Base-by-base conservation (phyloP, 37 sponge, comb jelly and placozoan species). In the Crambe crambe region DNA sequence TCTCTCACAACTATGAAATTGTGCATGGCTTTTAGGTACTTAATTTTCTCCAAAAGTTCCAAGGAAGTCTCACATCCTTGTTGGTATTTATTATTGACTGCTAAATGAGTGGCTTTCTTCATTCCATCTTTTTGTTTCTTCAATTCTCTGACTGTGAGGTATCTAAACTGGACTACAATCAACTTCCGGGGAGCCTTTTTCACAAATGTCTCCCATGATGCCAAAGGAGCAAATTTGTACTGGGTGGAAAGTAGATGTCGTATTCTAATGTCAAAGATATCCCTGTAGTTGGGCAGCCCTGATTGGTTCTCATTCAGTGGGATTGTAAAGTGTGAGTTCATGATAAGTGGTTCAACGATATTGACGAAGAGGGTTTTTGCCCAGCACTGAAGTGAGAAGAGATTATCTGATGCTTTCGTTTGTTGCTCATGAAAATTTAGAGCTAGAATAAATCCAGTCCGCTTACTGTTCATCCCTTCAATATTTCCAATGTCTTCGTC, bases 311-410 rank as follows among this genome's bases (percentile, higher is more conserved):
- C n/a, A 42, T 42, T 42, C 30, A 83, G 15, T 18, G 66, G 66
- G 31, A 65, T 8, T 31, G 15, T 9, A 31, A 81, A 61, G 29
- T 42, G 27, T 1, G 78, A 76, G 22, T 77, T 44, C 2, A 10
- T 3, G 5, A 74, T 29, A 34, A 37, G 57, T 10, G 89, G 89
- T 31, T 83, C 74, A 25, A 89, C 80, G 2, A 89, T 68, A 18
- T 63, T 37, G 25, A 83, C 32, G 32, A 65, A 65, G 23, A 77
- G 42, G 23, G 79, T 68, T 2, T 47, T 67, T 8, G 89, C 89
- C 89, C 89, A 89, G 41, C 85, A 89, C 63, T 89, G 89, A 9
- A 89, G 74, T n/a, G 39, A 25, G 15, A 89, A 62, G 6, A 87
- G 44, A 65, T 87, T 86, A 1, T 54, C 72, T 0, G 80, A 79